phyloP scores from a whole-genome alignment of 2,797 vertebrate genomes.

The Zalophus californianus region DNA sequence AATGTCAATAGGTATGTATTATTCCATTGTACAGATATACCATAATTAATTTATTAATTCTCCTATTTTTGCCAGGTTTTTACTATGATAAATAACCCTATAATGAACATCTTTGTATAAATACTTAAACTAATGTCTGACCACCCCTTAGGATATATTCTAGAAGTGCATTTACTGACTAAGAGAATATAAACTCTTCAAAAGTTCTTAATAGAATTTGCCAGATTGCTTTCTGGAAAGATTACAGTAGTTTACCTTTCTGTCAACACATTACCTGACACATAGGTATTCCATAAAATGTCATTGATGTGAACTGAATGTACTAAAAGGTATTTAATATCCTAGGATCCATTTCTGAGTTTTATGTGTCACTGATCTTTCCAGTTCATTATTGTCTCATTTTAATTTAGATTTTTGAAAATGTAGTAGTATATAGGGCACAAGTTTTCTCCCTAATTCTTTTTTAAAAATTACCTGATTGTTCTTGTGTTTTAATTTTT shows the following conservation, averaged over 20 bases:
- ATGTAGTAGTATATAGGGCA: neutral
- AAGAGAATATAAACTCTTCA: neutral
- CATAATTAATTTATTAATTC: neutral
- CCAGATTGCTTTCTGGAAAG: slow-evolving; percentile 9
- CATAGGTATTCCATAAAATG: neutral
- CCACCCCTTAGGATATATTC: neutral
- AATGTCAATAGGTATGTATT: neutral
- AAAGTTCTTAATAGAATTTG: slow-evolving; percentile 1
- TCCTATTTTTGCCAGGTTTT: neutral
- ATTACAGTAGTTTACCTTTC: neutral
- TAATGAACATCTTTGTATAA: slow-evolving; percentile 36
- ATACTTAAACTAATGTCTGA: neutral
- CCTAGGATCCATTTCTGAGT: neutral
- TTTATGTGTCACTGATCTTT: neutral
- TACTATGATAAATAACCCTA: neutral
- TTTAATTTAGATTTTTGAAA: slow-evolving; percentile 2
- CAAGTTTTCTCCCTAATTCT: neutral
- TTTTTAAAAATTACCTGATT: neutral
- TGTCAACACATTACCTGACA: neutral
- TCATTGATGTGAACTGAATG: neutral
- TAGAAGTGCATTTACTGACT: neutral
- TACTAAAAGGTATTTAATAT: neutral
- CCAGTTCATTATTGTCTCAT: neutral
- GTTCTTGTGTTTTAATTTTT: neutral
- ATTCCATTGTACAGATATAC: neutral